Evolutionary conservation across 2,797 vertebrate genomes (phyloP), one percentile per base, ranked within the genome.

Genomic region (Crypturellus tataupa): DNA sequence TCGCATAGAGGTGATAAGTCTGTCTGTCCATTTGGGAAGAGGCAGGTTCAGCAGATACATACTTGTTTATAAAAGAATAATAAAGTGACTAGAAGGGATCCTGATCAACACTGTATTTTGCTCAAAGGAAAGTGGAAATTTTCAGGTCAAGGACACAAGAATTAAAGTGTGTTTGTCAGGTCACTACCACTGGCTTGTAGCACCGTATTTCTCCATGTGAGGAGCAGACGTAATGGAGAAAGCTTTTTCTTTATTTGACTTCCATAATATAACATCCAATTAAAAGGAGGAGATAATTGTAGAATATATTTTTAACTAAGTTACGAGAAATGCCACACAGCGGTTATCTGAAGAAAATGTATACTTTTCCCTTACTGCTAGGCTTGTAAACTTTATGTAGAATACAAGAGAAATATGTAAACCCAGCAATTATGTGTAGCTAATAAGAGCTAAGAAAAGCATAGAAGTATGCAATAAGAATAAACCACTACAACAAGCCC

Each of bases 391-490:
- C 39, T 58, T 83, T 83, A 29, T 3, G 1, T 49, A 24, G 78
- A 79, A 68, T 35, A 75, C 12, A 47, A 65, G 33, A 67, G 17
- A 80, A 93, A 62, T 64, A 64, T 24, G 24, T 71, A 89, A 94
- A 90, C 0, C 9, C 65, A 89, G 3, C 12, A 65, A 63, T 72
- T 75, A 68, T 12, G 20, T 76, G 12, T 76, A 69, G 25, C 31
- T 71, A 71, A 59, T 62, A 69, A 85, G 76, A 92, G 21, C 72
- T 81, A 85, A 90, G 85, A 80, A 87, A 90, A 85, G 72, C 2
- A 7, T 29, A 80, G 58, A 85, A 92, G 11, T 20, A 76, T 90
- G 37, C 67, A 92, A 46, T 92, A 92, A 95, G 84, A 90, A 95
- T 42, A 96, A 95, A 88, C 71, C 83, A 91, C 78, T 93, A 84